Evolutionary conservation across 2,888 invertebrate genomes (phyloP), one percentile per base, ranked within the genome.

Genomic region (Chouioia cunea): DNA sequence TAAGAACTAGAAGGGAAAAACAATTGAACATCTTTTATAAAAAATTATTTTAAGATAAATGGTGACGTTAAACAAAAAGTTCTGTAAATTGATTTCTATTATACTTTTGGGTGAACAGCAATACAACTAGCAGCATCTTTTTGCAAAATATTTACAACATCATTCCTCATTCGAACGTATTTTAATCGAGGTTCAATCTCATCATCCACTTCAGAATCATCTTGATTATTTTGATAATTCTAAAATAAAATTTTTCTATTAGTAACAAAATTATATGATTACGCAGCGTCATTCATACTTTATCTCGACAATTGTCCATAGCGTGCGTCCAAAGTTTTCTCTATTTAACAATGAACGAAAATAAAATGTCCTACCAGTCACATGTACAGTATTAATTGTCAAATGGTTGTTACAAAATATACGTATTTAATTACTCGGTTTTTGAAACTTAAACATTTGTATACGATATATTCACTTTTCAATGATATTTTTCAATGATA

Each of bases 81-180:
- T 44, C 14, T 47, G 27, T 23, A 16, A 22, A 36, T 52, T 52
- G 0, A 36, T 8, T 44, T 12, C 2, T 43, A 36, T 48, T 36
- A 12, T 74, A 94, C 94, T 88, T 97, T 97, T 10, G 96, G 91
- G 86, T 97, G 97, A 53, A 97, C 95, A 74, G 96, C 94, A 80
- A 97, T 93, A 83, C 97, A 97, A 83, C 95, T 97, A 62, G 96
- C 95, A 77, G 93, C 93, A 86, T 95, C 94, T 81, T 93, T 93
- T 80, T 92, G 89, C 44, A 98, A 87, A 79, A 97, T 96, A 79
- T 91, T 90, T 81, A 92, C 90, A 52, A 97, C 87, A 87, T 97
- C 97, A 87, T 97, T 97, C 44, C 90, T 91, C 85, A 98, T 90
- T 75, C 97, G 89, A 79, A 93, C 91, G 87, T 96, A 98, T 86